Evolutionary conservation across 92 coral and sea anemone species (phyloP).

Genomic region (Siderastrea radians): DNA sequence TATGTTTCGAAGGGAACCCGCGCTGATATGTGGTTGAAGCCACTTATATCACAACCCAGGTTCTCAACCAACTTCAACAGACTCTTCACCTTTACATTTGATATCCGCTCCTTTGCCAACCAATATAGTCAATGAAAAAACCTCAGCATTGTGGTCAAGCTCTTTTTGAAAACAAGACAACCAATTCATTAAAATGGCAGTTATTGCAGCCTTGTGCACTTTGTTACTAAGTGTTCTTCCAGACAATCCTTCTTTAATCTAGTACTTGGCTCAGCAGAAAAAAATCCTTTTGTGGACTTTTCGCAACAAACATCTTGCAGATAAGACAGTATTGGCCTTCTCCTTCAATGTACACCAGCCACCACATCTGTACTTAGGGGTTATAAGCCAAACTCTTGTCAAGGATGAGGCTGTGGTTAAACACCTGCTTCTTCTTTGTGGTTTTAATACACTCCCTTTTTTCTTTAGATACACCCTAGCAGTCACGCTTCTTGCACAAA

Average conservation of each 20-base stretch:
- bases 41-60: slow-evolving; percentile 47
- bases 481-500: slow-evolving; percentile 46
- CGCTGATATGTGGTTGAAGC: slow-evolving; percentile 11
- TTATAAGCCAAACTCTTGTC: slow-evolving; percentile 41
- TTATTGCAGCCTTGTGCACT: slow-evolving; percentile 15
- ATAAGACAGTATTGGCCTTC: slow-evolving; percentile 32
- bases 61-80: slow-evolving; percentile 56
- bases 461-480: slow-evolving; percentile 52
- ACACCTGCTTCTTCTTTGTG: slow-evolving; percentile 38
- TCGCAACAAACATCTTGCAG: slow-evolving; percentile 35
- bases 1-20: slow-evolving; percentile 5
- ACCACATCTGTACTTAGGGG: slow-evolving; percentile 44
- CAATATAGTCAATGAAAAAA: slow-evolving; percentile 40
- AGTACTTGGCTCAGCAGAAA: slow-evolving; percentile 33
- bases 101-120: slow-evolving; percentile 45
- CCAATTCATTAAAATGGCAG: slow-evolving; percentile 37
- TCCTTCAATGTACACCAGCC: slow-evolving; percentile 36
- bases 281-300: slow-evolving; percentile 28
- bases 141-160: slow-evolving; percentile 38
- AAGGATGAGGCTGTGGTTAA: slow-evolving; percentile 47
- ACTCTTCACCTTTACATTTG: slow-evolving; percentile 38
- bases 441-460: slow-evolving; percentile 24
- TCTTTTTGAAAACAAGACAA: slow-evolving; percentile 43
- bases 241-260: slow-evolving; percentile 28
- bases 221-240: slow-evolving; percentile 42